Evolutionary conservation across 1,140 invertebrate genomes (phyloP), one percentile per base, ranked within the genome.

Genomic region (Elymnias hypermnestra): DNA sequence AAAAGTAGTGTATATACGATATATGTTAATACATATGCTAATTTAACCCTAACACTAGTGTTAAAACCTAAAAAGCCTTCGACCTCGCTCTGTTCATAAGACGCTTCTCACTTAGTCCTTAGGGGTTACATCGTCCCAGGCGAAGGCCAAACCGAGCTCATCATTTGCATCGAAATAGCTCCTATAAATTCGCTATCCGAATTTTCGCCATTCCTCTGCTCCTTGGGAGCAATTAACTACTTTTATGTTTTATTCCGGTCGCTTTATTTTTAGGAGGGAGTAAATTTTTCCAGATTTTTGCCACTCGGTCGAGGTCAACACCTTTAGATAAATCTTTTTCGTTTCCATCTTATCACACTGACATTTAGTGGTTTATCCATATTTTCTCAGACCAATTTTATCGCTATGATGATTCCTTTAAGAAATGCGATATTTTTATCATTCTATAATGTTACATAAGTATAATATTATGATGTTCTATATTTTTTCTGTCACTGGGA

Each of bases 131-230:
- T 58, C 68, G 66, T 43, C 40, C 61, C 66, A 26, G 54, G 48
- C 57, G 66, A 60, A 58, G 67, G 63, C 69, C 63, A 63, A 69
- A 57, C 46, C 52, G 57, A 72, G 67, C 72, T 82, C 77, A 76
- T 82, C 74, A 82, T 82, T 82, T 82, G 77, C 77, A 82, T 82
- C 71, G 71, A 82, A 82, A 82, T 78, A 76, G 77, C 72, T 82
- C 59, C 77, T 77, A 82, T 78, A 82, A 78, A 82, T 82, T 82
- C 72, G 62, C 66, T 75, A 72, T 72, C 74, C 77, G 64, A 82
- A 82, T 82, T 82, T 77, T 75, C 72, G 72, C 74, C 72, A 72
- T 72, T 15, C 29, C 13, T 33, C 12, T 15, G 10, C 26, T 29
- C 10, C 26, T 13, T 29, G 26, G 10, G 26, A 29, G 26, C 26